phyloP scores from a whole-genome alignment of 2,797 vertebrate species.

The Arremon aurantiirostris region DNA sequence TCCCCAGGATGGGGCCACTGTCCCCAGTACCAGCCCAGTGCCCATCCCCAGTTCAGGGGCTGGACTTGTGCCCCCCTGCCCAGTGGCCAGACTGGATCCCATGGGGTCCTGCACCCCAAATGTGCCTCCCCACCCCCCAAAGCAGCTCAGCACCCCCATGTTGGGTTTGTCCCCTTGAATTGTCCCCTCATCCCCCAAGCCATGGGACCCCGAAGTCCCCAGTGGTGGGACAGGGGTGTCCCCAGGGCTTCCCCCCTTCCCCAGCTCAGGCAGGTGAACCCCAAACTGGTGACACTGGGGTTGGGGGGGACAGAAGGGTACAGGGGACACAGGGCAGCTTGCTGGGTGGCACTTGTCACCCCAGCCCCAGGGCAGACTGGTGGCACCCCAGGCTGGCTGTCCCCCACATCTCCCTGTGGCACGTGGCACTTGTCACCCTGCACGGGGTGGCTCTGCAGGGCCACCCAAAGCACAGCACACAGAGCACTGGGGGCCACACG shows the following conservation, averaged over 20 bases:
- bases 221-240: neutral
- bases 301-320: neutral
- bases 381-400: neutral
- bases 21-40: neutral
- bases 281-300: neutral
- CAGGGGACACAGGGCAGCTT: neutral
- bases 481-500: neutral
- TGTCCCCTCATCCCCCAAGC: neutral
- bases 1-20: neutral
- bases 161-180: neutral
- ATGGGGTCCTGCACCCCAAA: neutral
- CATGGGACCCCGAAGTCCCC: neutral
- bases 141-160: neutral
- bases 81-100: neutral
- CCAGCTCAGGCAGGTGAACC: neutral
- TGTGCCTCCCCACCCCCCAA: neutral
- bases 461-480: neutral
- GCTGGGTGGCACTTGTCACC: neutral
- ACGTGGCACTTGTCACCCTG: neutral
- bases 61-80: neutral
- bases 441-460: neutral
- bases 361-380: neutral
- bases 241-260: neutral
- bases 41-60: neutral
- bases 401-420: neutral